Conservation (phyloP, 2,888 invertebrate species). For the Euclidia mi region DNA sequence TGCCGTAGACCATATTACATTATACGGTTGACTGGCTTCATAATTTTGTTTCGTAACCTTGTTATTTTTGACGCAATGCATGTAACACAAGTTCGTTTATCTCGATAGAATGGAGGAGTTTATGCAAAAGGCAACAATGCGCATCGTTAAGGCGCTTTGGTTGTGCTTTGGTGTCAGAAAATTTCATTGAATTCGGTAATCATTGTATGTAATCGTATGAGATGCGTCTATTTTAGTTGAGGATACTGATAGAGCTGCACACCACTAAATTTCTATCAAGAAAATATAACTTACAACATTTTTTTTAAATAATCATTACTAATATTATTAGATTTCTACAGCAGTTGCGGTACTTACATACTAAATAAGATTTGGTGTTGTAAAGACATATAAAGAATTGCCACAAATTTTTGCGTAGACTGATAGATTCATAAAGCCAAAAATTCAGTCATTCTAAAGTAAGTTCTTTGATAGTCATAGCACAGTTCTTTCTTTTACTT, state of each 20-base stretch:
- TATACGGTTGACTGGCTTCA: neutral
- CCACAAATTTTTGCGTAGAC: too few species aligned
- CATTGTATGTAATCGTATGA: slow-evolving; percentile 66
- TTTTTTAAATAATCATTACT: too few species aligned
- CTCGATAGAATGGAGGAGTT: slow-evolving; percentile 32
- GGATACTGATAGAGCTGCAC: slow-evolving; percentile 41
- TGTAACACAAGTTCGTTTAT: slow-evolving; percentile 22
- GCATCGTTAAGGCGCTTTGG: slow-evolving; percentile 70
- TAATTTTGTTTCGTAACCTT: slow-evolving; percentile 10
- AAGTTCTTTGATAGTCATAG: too few species aligned
- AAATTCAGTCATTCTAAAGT: too few species aligned
- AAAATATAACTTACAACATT: too few species aligned
- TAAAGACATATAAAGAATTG: too few species aligned
- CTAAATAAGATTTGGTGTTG: too few species aligned
- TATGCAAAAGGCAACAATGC: slow-evolving; percentile 65
- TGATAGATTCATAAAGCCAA: too few species aligned
- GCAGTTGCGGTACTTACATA: too few species aligned
- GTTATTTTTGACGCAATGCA: slow-evolving; percentile 5
- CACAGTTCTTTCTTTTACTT: too few species aligned
- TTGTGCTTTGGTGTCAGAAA: slow-evolving; percentile 62
- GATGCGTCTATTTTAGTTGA: slow-evolving; percentile 49
- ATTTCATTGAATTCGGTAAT: slow-evolving; percentile 71
- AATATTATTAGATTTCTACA: too few species aligned
- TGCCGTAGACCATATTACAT: slow-evolving; percentile 3
- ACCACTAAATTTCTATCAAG: neutral